A percentile compares a stretch with the other conserved stretches of the same genome.
Conservation (phyloP, 2,797 vertebrate species). For the Enteromius thamalakanensis region DNA sequence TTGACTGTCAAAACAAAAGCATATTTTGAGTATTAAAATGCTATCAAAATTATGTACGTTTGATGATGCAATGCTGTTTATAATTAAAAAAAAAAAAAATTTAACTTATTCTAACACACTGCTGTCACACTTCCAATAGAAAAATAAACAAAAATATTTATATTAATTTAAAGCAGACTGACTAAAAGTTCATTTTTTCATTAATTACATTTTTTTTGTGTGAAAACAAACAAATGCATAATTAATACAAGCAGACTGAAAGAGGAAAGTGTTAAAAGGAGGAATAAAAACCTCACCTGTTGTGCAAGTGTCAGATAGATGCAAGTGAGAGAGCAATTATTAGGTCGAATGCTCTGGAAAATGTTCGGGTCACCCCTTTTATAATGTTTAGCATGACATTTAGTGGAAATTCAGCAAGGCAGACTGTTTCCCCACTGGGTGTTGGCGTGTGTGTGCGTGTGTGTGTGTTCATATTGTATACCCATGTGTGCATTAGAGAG, state of each 20-base stretch:
- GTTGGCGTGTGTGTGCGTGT: slow-evolving; percentile 22
- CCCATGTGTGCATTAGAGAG: neutral
- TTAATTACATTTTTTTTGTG: neutral
- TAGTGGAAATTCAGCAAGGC: slow-evolving; percentile 41
- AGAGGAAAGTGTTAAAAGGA: neutral
- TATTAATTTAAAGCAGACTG: neutral
- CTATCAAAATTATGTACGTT: neutral
- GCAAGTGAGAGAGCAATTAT: slow-evolving; percentile 39
- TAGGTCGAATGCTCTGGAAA: slow-evolving; percentile 18
- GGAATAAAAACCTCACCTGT: slow-evolving; percentile 46
- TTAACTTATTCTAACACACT: neutral
- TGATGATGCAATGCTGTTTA: neutral
- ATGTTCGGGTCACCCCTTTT: slow-evolving; percentile 54
- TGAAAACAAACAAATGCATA: neutral
- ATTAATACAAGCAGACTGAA: neutral
- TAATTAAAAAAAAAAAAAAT: neutral
- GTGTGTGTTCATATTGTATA: slow-evolving; percentile 26
- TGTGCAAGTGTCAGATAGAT: slow-evolving; percentile 9
- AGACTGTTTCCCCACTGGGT: slow-evolving; percentile 22
- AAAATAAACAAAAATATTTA: neutral
- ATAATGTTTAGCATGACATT: slow-evolving; percentile 53
- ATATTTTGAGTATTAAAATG: neutral
- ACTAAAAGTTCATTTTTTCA: neutral
- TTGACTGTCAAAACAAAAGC: neutral
- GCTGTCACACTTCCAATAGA: neutral